Base-by-base conservation (phyloP, 2,888 invertebrate species). In the Encarsia formosa region DNA sequence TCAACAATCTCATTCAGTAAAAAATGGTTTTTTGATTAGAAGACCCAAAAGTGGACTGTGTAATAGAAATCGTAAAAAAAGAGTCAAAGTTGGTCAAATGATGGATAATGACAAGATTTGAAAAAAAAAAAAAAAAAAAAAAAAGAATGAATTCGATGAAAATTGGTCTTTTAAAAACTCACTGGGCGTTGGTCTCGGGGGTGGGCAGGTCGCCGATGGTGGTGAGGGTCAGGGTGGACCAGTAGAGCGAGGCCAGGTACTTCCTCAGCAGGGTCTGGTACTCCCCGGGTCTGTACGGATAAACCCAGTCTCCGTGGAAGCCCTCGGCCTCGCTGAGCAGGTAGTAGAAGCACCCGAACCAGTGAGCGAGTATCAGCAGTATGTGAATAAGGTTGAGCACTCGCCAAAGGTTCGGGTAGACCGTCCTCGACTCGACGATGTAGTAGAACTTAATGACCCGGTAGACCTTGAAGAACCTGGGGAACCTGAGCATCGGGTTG, bases 321-420 rank as follows among this genome's bases (percentile, higher is more conserved):
- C 86, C 88, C 74, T 93, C 92, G 52, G 88, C 88, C 71, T 95
- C 92, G 5, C 94, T 94, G 50, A 96, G 82, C 67, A 96, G 78
- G 77, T 89, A 96, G 79, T 96, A 96, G 80, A 96, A 96, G 76
- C 95, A 96, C 50, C 96, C 96, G 74, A 96, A 96, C 96, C 96
- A 96, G 74, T 96, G 96, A 44, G 95, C 94, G 65, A 95, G 80
- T 68, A 96, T 90, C 65, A 96, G 84, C 60, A 96, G 82, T 67
- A 96, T 94, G 75, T 96, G 96, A 63, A 95, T 91, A 58, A 96
- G 81, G 78, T 95, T 96, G 68, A 93, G 85, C 60, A 96, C 96
- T 15, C 96, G 81, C 91, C 95, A 94, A 73, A 96, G 82, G 79
- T 96, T 96, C 20, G 96, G 96, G 77, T 93, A 96, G 53, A 95